phyloP scores from a whole-genome alignment of 2,888 invertebrate species.

The Hartigia nigra region DNA sequence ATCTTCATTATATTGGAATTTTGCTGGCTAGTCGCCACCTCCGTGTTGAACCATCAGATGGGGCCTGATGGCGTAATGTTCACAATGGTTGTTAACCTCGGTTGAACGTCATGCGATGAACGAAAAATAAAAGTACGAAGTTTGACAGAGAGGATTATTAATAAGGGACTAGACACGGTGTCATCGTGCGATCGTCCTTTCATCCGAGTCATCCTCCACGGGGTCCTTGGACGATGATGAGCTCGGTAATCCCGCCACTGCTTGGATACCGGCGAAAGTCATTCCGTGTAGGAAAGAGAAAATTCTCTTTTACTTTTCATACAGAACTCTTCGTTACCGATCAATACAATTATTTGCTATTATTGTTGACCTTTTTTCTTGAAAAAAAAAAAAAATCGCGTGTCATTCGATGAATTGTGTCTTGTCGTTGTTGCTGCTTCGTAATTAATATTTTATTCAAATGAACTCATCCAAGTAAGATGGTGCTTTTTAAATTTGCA shows the following conservation, averaged over 20 bases:
- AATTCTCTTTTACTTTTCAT: background rate
- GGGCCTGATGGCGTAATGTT: conserved; percentile 13
- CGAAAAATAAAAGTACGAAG: conserved; percentile 1
- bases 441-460: background rate
- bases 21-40: conserved; percentile 36
- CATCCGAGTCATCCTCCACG: background rate
- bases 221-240: background rate
- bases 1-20: conserved; percentile 62
- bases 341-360: background rate
- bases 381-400: background rate
- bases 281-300: background rate
- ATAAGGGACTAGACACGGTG: conserved; percentile 1
- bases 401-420: background rate
- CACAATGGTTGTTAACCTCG: conserved; percentile 59
- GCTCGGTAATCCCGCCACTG: background rate
- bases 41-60: background rate
- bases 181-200: conserved; percentile 2
- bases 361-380: background rate
- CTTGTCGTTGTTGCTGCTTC: background rate
- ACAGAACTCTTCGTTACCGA: background rate
- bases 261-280: background rate
- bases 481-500: background rate
- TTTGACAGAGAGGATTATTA: conserved; percentile 1
- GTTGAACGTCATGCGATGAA: background rate
- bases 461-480: background rate